A percentile compares a stretch with the other conserved stretches of the same genome.
Evolutionary conservation across 2,113 vertebrate species (phyloP).

Genomic region (Cochlearius cochlearius): DNA sequence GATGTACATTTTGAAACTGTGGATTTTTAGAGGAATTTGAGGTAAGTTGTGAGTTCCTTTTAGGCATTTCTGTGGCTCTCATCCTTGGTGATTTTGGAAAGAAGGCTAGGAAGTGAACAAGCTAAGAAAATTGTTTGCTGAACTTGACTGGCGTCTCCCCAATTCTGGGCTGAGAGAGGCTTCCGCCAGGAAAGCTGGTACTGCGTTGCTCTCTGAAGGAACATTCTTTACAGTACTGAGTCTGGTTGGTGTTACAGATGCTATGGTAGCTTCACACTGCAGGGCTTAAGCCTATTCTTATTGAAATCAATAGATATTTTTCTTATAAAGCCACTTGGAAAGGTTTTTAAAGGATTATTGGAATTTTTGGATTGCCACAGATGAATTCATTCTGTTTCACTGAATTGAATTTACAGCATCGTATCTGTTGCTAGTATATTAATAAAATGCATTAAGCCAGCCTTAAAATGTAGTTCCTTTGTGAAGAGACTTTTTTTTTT

Average conservation of each 20-base stretch:
- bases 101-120: neutral
- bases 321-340: neutral
- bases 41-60: neutral
- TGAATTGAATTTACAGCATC: slow-evolving; percentile 31
- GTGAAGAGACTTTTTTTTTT: slow-evolving; percentile 8
- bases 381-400: slow-evolving; percentile 12
- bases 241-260: neutral
- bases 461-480: slow-evolving; percentile 28
- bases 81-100: neutral
- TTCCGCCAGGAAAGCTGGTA: neutral
- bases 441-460: slow-evolving; percentile 38
- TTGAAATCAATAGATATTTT: neutral
- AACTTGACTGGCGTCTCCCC: rapidly evolving
- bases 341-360: neutral
- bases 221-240: neutral
- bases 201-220: neutral
- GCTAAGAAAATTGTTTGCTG: neutral
- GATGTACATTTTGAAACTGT: neutral
- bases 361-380: neutral
- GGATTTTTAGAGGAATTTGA: neutral
- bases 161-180: neutral
- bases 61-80: neutral
- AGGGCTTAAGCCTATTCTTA: neutral
- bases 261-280: neutral
- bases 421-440: neutral